phyloP scores from a whole-genome alignment of 2,797 vertebrate species.

The Rhadinocentrus ornatus region DNA sequence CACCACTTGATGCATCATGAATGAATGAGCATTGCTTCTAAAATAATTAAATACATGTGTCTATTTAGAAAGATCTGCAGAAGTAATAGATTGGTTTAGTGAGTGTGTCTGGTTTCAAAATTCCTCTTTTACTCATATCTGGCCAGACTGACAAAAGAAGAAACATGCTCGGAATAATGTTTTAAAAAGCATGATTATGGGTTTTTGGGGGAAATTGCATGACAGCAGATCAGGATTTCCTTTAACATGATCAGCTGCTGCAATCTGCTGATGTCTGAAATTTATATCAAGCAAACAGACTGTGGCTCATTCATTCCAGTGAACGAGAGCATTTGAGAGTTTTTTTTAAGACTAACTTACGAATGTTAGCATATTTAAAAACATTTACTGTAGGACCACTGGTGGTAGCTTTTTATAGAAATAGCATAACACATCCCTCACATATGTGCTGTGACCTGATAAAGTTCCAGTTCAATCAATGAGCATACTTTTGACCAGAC shows the following conservation, averaged over 20 bases:
- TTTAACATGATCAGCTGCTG: constrained; percentile 33
- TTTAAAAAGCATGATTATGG: constrained; percentile 14
- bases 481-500: not conserved
- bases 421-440: not conserved
- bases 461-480: not conserved
- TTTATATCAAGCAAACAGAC: constrained; percentile 18
- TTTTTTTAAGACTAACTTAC: constrained; percentile 12
- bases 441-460: not conserved
- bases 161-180: not conserved
- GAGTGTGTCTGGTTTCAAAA: constrained; percentile 3
- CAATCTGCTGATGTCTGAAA: constrained; percentile 29
- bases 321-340: constrained; percentile 23
- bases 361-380: constrained; percentile 4
- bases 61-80: not conserved
- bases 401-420: not conserved
- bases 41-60: not conserved
- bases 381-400: not conserved
- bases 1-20: not conserved
- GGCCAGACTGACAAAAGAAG: not conserved
- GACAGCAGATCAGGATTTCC: constrained; percentile 48
- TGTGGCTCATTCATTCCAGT: constrained; percentile 44
- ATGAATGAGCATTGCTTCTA: not conserved
- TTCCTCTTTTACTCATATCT: constrained; percentile 40
- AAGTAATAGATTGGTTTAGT: constrained; percentile 17
- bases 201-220: constrained; percentile 32